A percentile compares a stretch with the other conserved stretches of the same genome.
These are phyloP conservation scores for Heliconius hermathena DNA, from an alignment of 1,140 invertebrate species.

Conservation along the genomic window DNA sequence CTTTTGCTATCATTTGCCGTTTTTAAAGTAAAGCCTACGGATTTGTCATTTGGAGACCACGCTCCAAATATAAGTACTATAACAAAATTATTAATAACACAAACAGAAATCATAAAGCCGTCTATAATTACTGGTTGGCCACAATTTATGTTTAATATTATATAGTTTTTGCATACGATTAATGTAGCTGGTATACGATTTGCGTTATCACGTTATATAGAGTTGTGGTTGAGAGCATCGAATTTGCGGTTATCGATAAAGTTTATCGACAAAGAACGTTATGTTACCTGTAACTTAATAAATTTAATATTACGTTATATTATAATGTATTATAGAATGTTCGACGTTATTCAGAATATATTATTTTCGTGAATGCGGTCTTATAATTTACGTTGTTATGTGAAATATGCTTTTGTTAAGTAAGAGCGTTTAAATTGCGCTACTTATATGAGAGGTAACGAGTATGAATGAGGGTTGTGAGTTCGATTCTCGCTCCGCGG, in stretches of 20 bases:
- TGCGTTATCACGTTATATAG: conserved; percentile 42
- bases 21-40: too few species aligned
- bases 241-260: conserved; percentile 47
- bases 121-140: conserved; percentile 32
- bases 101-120: conserved; percentile 22
- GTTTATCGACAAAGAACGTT: conserved; percentile 41
- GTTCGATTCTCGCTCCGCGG: too few species aligned
- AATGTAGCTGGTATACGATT: conserved; percentile 31
- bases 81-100: conserved; percentile 7
- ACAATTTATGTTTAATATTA: conserved; percentile 33
- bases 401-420: neutral
- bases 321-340: neutral
- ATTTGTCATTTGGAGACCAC: neutral
- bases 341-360: neutral
- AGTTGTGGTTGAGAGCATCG: conserved; percentile 41
- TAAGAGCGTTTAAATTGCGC: neutral
- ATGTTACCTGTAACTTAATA: conserved; percentile 33
- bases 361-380: conserved; percentile 2
- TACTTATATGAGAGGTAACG: neutral
- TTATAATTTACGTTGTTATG: neutral
- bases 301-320: neutral
- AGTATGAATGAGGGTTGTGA: neutral
- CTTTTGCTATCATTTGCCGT: too few species aligned
- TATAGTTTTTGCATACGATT: conserved; percentile 33
- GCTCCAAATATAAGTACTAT: neutral